Evolutionary conservation across 1,140 invertebrate genomes (phyloP), one percentile per base, ranked within the genome.

Genomic region (Bicyclus anynana): DNA sequence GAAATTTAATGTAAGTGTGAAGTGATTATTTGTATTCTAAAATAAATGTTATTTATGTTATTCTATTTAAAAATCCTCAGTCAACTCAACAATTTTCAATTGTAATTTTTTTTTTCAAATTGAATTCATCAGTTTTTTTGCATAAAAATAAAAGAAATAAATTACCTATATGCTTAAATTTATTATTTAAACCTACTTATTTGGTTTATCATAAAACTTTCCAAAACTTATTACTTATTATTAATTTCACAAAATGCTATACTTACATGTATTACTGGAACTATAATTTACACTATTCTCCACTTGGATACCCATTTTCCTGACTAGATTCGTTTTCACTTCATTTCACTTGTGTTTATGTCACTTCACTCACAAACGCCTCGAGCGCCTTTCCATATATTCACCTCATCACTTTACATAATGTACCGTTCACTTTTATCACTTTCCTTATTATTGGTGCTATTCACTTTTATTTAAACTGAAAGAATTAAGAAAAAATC

Each of bases 301-400:
- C 71, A 86, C 81, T 70, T 86, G 80, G 73, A 86, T 86, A 61
- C 80, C 78, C 83, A 86, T 85, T 67, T 75, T 74, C 16, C 13
- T 17, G 37, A 40, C 37, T 40, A 40, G 64, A 64, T 67, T 67
- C 65, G 65, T 56, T 26, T 71, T 70, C 67, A 74, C 69, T 62
- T 72, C 66, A 72, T 65, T 50, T 53, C 65, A 33, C 12, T 33
- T 33, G 23, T 40, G 63, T 53, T 52, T 48, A 42, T 58, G 57
- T 70, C 71, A 77, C 65, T 69, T 65, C 29, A 33, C 29, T 27
- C 47, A 56, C 59, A 42, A 38, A 59, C 62, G 59, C 60, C 44
- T 38, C 29, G 53, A 23, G 55, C 48, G 29, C 29, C 10, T 33
- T 33, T 33, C 29, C 29, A 29, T 42, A 48, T 53, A 55, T 63